Percentiles rank a stretch among this genome's conserved stretches.
Evolutionary conservation across 2,797 vertebrate genomes (phyloP).

Genomic region (Pseudocheirus occidentalis): DNA sequence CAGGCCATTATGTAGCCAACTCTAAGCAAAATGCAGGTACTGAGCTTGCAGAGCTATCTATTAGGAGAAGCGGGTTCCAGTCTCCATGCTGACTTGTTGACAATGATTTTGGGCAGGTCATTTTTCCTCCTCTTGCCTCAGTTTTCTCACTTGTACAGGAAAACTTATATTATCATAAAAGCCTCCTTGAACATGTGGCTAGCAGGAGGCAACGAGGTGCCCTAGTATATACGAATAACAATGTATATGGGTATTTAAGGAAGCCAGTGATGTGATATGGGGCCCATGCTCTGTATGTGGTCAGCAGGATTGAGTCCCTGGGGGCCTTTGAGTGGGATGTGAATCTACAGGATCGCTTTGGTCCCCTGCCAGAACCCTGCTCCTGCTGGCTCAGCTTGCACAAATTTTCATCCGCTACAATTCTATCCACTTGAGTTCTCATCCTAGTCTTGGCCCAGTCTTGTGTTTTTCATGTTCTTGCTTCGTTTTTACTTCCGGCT

Average conservation of each 20-base stretch:
- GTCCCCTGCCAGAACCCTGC: background rate
- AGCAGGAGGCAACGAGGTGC: background rate
- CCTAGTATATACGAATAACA: background rate
- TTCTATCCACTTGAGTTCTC: background rate
- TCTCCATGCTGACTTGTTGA: background rate
- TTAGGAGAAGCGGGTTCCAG: background rate
- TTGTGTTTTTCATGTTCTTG: background rate
- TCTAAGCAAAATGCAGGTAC: background rate
- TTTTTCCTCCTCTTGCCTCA: background rate
- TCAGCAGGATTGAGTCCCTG: background rate
- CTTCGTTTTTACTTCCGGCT: background rate
- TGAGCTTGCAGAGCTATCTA: background rate
- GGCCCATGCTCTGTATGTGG: background rate
- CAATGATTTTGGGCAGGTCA: background rate
- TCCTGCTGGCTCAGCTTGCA: background rate
- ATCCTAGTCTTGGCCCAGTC: background rate
- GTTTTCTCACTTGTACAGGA: background rate
- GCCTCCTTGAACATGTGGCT: background rate
- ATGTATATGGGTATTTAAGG: background rate
- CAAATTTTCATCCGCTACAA: background rate
- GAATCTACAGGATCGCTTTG: background rate
- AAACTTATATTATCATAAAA: background rate
- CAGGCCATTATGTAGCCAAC: background rate
- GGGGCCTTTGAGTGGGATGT: background rate
- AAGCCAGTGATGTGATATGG: background rate